These are phyloP conservation scores for Rhodophaea formosa DNA, from an alignment of 2,888 invertebrate genomes.

Conservation along the genomic window DNA sequence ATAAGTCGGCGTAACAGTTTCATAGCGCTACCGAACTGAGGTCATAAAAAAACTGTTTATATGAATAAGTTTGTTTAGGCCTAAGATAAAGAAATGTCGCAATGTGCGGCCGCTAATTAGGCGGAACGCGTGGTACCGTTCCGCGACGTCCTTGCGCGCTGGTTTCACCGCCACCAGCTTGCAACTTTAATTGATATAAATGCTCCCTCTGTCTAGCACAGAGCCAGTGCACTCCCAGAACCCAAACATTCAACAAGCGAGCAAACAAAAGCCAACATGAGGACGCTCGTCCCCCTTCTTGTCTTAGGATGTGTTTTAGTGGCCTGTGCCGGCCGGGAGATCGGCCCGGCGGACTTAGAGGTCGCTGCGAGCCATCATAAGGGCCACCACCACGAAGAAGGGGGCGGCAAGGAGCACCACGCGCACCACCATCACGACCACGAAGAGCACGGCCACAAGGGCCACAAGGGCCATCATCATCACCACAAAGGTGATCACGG, in stretches of 20 bases:
- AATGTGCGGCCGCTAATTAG: constrained; percentile 59
- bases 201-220: constrained; percentile 53
- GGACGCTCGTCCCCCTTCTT: constrained; percentile 71
- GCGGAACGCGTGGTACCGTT: constrained; percentile 58
- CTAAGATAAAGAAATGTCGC: constrained; percentile 44
- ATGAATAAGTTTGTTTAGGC: constrained; percentile 33
- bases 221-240: constrained; percentile 65
- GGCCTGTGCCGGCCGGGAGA: constrained; percentile 61
- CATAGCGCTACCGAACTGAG: neutral
- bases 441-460: constrained; percentile 89
- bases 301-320: constrained; percentile 61
- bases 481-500: constrained; percentile 90
- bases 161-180: constrained; percentile 74
- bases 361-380: constrained; percentile 75
- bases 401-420: constrained; percentile 86
- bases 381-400: constrained; percentile 82
- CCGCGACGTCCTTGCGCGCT: constrained; percentile 67
- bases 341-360: constrained; percentile 67
- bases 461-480: constrained; percentile 87
- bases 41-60: neutral
- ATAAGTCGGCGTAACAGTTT: constrained; percentile 2
- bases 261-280: constrained; percentile 46
- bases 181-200: constrained; percentile 72
- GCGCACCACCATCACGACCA: constrained; percentile 85
- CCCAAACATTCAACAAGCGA: constrained; percentile 60